Evolutionary conservation across 2,888 invertebrate species (phyloP), one percentile per base, ranked within the genome.

Genomic region (Adelognathus sp.): DNA sequence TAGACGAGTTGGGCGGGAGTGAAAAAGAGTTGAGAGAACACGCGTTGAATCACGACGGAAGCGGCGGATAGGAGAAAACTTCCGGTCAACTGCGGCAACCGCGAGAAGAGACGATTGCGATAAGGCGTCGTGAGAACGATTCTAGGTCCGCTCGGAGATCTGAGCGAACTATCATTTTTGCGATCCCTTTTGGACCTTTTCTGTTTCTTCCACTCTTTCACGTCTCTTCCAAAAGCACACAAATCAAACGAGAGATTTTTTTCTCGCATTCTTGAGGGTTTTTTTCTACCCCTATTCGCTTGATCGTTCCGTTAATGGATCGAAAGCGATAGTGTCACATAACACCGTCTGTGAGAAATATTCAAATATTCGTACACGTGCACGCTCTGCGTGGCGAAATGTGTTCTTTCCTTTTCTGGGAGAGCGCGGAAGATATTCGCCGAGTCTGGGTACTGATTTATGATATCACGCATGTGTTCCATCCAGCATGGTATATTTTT

Each of bases 21-120:
- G 14, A 61, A 14, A 6, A 9, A 21, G 14, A 46, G 9, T n/a
- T n/a, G n/a, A n/a, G n/a, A n/a, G n/a, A n/a, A n/a, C n/a, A n/a
- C n/a, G n/a, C n/a, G 46, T 16, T 16, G 11, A 69, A 77, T 67
- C 61, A 31, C 46, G 44, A 18, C 66, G 77, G 77, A 77, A 77
- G 46, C 46, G 39, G 63, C 29, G 63, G 77, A 77, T 73, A 69
- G 39, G 16, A n/a, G 21, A 16, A 31, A 44, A 36, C 60, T 77
- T 77, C 77, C 77, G 72, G 77, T 52, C 52, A 52, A 39, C 18
- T 16, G 44, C 31, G 56, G 33, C 29, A 21, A 58, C 24, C 56
- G 39, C 56, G 46, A 11, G 7, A 2, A 44, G 52, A 56, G 11
- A 11, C 21, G 61, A 63, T 63, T 50, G 56, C 67, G 72, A 72